These are phyloP conservation scores for Alauda arvensis DNA, from an alignment of 2,797 vertebrate species.

Conservation along the genomic window DNA sequence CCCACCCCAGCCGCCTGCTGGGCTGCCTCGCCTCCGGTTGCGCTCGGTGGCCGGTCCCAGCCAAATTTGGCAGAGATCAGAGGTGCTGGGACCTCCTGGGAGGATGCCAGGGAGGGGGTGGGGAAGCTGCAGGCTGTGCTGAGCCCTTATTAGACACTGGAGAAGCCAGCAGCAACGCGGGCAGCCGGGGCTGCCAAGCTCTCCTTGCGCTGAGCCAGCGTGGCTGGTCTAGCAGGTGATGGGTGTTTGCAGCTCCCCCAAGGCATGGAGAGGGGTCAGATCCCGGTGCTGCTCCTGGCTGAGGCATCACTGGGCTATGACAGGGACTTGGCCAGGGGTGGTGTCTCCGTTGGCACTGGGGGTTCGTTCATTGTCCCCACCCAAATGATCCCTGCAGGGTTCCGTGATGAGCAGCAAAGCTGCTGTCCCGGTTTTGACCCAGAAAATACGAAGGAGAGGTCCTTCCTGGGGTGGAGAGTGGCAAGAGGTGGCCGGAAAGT, in stretches of 20 bases:
- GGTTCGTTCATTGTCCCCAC: not conserved
- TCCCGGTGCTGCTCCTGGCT: not conserved
- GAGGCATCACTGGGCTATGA: accelerated
- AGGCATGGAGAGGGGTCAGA: not conserved
- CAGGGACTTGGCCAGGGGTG: not conserved
- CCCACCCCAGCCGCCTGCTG: not conserved
- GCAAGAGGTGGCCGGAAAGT: not conserved
- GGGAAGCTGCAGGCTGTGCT: not conserved
- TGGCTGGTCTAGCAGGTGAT: not conserved
- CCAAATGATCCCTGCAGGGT: accelerated
- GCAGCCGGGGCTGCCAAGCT: not conserved
- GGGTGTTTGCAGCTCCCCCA: not conserved
- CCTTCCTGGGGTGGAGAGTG: not conserved
- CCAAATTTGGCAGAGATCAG: not conserved
- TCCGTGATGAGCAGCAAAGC: not conserved
- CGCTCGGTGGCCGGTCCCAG: not conserved
- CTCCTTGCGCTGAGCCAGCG: not conserved
- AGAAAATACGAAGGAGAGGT: not conserved
- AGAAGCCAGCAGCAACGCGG: not conserved
- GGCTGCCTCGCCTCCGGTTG: not conserved
- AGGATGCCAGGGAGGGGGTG: not conserved
- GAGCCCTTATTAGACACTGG: not conserved
- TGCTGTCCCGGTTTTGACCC: not conserved
- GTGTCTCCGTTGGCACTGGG: accelerated
- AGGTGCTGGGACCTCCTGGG: not conserved